Evolutionary conservation across 2,113 vertebrate genomes (phyloP).

Genomic region (Ceyx cyanopectus): DNA sequence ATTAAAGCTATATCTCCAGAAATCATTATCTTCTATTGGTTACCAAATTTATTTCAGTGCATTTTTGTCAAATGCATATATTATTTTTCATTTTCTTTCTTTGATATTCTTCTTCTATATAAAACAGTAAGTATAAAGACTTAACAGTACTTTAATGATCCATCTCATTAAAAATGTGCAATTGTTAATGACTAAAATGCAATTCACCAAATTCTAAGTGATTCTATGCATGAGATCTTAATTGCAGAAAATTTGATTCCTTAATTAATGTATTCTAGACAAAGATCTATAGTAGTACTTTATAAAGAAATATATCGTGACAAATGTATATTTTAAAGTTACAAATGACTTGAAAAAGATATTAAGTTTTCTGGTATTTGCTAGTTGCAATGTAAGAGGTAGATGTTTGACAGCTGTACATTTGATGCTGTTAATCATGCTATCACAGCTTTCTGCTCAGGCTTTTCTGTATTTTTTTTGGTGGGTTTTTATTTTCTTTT

Average conservation of each 20-base stretch:
- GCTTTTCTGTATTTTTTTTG: neutral
- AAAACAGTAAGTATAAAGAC: neutral
- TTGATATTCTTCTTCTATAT: neutral
- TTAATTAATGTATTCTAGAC: neutral
- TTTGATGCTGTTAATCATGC: neutral
- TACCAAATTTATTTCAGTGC: neutral
- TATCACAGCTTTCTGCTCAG: neutral
- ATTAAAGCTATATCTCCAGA: neutral
- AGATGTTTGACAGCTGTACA: neutral
- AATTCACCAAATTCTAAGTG: neutral
- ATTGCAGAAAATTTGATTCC: neutral
- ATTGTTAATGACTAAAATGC: neutral
- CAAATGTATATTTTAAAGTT: neutral
- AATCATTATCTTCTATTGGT: neutral
- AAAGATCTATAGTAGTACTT: neutral
- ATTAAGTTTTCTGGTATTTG: neutral
- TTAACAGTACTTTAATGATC: neutral
- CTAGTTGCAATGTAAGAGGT: neutral
- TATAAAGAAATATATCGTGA: neutral
- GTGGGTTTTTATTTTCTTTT: neutral
- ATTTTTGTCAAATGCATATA: neutral
- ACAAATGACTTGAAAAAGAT: neutral
- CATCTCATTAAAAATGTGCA: neutral
- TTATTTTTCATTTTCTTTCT: neutral
- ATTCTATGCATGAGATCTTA: neutral